Evolutionary conservation across 1,140 invertebrate genomes (phyloP).

Genomic region (Saccostrea echinata): DNA sequence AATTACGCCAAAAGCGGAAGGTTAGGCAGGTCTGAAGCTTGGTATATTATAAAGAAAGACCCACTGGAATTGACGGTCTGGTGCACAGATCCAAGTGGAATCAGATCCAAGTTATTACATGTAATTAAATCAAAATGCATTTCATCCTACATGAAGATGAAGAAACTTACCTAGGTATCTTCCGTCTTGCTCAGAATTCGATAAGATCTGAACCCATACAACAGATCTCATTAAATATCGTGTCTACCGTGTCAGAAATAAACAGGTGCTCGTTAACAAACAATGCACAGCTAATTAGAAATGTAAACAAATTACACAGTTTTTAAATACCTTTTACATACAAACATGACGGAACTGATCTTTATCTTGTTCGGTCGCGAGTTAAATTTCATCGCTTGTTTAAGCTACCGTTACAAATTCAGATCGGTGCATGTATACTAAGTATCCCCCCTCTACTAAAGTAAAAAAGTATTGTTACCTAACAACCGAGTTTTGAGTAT

Average conservation of each 20-base stretch:
- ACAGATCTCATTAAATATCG: background rate
- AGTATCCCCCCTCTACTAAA: background rate
- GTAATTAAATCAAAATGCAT: no score
- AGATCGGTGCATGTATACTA: no score
- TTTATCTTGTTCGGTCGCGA: conserved; percentile 2
- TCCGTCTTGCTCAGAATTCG: no score
- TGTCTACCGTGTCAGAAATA: conserved; percentile 8
- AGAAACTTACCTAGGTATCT: no score
- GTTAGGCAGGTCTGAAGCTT: no score
- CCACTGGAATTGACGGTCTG: no score
- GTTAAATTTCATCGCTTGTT: conserved; percentile 23
- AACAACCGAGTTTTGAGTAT: background rate
- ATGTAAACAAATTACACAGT: background rate
- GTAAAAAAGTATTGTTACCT: background rate
- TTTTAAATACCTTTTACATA: conserved; percentile 27
- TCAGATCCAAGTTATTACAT: no score
- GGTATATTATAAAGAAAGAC: no score
- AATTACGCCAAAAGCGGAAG: no score
- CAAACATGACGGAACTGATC: conserved; percentile 17
- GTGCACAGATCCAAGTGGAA: no score
- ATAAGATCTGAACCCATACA: no score
- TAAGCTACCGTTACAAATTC: background rate
- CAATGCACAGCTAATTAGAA: background rate
- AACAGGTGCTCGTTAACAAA: background rate
- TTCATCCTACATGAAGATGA: no score